Evolutionary conservation across 2,888 invertebrate species (phyloP).

Genomic region (Aporophyla nigra): DNA sequence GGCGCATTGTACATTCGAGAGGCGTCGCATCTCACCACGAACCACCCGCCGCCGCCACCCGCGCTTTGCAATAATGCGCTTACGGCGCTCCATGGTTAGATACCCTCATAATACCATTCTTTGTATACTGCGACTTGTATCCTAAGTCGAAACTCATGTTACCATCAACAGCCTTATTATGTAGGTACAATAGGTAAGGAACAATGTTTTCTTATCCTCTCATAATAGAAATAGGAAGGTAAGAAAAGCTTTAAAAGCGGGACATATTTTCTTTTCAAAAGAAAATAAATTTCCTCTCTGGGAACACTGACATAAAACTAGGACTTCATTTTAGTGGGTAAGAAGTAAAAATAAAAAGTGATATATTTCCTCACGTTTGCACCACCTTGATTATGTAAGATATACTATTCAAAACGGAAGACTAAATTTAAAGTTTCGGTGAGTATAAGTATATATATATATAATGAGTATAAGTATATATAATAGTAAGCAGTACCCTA

Average conservation of each 20-base stretch:
- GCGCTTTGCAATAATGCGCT: constrained; percentile 88
- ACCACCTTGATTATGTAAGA: neutral
- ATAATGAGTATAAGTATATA: too few relatives aligned
- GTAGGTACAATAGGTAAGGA: constrained; percentile 74
- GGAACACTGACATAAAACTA: constrained; percentile 38
- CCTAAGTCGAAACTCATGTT: constrained; percentile 88
- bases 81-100: constrained; percentile 82
- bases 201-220: constrained; percentile 76
- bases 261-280: constrained; percentile 62
- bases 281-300: constrained; percentile 64
- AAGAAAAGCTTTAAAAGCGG: constrained; percentile 66
- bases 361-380: neutral
- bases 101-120: constrained; percentile 87
- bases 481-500: neutral
- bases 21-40: constrained; percentile 76
- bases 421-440: neutral
- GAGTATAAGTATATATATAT: too few relatives aligned
- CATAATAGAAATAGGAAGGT: constrained; percentile 73
- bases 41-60: constrained; percentile 75
- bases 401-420: neutral
- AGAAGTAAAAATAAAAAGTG: neutral
- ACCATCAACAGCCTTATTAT: constrained; percentile 78
- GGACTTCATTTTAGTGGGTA: constrained; percentile 23
- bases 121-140: constrained; percentile 81
- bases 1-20: constrained; percentile 86